phyloP scores from a whole-genome alignment of 1,140 invertebrate species.

The Nymphalis io region DNA sequence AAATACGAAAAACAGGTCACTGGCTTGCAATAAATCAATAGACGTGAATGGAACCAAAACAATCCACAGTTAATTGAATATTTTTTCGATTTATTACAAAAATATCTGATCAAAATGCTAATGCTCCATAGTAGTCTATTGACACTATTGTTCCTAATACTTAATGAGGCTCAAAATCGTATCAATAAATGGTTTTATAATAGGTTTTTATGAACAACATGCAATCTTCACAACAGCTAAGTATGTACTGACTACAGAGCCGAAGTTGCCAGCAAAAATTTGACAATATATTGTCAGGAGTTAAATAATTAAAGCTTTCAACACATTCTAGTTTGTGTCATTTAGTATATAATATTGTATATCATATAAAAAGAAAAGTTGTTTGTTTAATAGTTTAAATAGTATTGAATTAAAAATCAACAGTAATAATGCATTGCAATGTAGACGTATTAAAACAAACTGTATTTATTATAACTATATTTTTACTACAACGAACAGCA shows the following conservation, averaged over 20 bases:
- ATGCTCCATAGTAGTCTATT: neutral
- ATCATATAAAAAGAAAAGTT: too few species aligned
- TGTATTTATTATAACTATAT: too few species aligned
- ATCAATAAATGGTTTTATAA: conserved; percentile 2
- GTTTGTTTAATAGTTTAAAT: too few species aligned
- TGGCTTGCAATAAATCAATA: conserved; percentile 78
- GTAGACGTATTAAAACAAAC: too few species aligned
- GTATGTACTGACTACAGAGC: conserved; percentile 18
- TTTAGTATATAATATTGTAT: too few species aligned
- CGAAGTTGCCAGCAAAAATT: conserved; percentile 22
- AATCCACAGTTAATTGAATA: conserved; percentile 42
- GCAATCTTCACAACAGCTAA: conserved; percentile 20
- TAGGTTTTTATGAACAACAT: conserved; percentile 14
- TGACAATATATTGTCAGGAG: neutral
- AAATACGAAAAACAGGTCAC: conserved; percentile 75
- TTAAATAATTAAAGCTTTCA: neutral
- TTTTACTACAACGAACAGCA: too few species aligned
- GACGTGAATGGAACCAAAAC: conserved; percentile 72
- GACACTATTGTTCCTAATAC: neutral
- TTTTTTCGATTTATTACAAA: conserved; percentile 1
- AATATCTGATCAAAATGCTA: neutral
- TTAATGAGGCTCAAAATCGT: neutral
- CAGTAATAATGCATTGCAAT: too few species aligned
- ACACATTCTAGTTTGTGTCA: too few species aligned
- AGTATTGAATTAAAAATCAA: too few species aligned